Conservation (phyloP, 1,140 invertebrate genomes). For the Schmidtea mediterranea region DNA sequence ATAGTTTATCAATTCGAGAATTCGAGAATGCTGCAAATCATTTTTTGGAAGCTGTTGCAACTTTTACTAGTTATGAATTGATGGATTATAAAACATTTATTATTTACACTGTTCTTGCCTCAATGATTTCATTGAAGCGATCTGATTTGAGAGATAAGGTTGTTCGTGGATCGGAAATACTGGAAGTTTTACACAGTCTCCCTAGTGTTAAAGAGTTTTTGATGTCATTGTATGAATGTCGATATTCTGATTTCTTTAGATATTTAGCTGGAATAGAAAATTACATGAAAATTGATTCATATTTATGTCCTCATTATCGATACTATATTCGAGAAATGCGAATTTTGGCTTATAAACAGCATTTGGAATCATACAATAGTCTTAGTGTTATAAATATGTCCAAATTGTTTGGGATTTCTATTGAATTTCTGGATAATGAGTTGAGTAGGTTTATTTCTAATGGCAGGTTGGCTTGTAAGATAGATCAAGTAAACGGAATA, state of each 20-base stretch:
- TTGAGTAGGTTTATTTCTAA: constrained; percentile 37
- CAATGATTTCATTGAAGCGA: constrained; percentile 53
- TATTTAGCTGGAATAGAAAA: constrained; percentile 48
- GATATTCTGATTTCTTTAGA: constrained; percentile 80
- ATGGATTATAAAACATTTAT: constrained; percentile 82
- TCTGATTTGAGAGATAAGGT: constrained; percentile 55
- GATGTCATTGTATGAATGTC: constrained; percentile 80
- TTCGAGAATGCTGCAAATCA: constrained; percentile 74
- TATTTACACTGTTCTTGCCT: constrained; percentile 56
- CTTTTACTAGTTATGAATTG: constrained; percentile 91
- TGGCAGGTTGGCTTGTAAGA: constrained; percentile 76
- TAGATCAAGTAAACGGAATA: constrained; percentile 74
- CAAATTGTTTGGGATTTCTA: constrained; percentile 78
- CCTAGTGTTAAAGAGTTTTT: constrained; percentile 61
- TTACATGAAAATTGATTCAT: constrained; percentile 59
- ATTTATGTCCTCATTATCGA: constrained; percentile 56
- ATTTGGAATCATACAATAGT: constrained; percentile 78
- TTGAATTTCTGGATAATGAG: constrained; percentile 73
- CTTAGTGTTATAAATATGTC: constrained; percentile 74
- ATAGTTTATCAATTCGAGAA: constrained; percentile 74
- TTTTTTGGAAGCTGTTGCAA: constrained; percentile 91
- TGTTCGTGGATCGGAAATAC: constrained; percentile 62
- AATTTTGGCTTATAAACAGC: constrained; percentile 78
- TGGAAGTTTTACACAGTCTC: constrained; percentile 65
- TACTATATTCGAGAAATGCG: constrained; percentile 90